Conservation (phyloP, 2,888 invertebrate genomes). For the Limnephilus lunatus region DNA sequence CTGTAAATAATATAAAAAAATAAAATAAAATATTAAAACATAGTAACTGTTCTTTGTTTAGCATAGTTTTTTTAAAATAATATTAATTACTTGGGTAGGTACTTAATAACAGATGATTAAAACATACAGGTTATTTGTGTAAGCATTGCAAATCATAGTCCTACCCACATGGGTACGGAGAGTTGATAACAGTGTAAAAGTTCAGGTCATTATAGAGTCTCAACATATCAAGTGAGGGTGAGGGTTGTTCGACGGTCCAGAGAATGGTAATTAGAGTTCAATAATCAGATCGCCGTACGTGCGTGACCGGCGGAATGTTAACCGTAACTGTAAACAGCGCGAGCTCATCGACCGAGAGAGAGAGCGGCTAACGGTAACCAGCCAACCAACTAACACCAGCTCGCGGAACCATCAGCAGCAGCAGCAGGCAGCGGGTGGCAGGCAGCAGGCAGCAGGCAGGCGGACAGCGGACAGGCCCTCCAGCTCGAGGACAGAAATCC, state of each 20-base stretch:
- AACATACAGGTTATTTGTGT: too few species aligned
- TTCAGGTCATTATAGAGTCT: background rate
- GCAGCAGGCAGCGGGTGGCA: background rate
- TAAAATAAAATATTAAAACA: too few species aligned
- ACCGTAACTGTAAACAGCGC: conserved; percentile 63
- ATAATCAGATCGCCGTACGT: conserved; percentile 66
- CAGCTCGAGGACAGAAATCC: background rate
- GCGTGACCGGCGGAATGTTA: conserved; percentile 68
- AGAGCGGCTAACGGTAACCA: conserved; percentile 72
- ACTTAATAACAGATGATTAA: too few species aligned
- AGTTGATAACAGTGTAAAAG: background rate
- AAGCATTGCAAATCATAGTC: too few species aligned
- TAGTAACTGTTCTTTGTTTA: too few species aligned
- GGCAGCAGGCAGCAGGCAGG: conserved; percentile 58
- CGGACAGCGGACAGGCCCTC: background rate
- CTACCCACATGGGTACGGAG: too few species aligned
- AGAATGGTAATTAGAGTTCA: background rate
- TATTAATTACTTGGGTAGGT: too few species aligned
- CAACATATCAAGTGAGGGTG: background rate
- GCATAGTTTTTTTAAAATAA: too few species aligned
- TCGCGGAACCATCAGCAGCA: background rate
- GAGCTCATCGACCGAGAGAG: conserved; percentile 64
- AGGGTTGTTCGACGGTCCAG: conserved; percentile 13
- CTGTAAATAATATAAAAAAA: too few species aligned
- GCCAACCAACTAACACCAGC: conserved; percentile 69